These are phyloP conservation scores for Scolopax mira DNA, from an alignment of 2,113 vertebrate genomes.

Conservation along the genomic window DNA sequence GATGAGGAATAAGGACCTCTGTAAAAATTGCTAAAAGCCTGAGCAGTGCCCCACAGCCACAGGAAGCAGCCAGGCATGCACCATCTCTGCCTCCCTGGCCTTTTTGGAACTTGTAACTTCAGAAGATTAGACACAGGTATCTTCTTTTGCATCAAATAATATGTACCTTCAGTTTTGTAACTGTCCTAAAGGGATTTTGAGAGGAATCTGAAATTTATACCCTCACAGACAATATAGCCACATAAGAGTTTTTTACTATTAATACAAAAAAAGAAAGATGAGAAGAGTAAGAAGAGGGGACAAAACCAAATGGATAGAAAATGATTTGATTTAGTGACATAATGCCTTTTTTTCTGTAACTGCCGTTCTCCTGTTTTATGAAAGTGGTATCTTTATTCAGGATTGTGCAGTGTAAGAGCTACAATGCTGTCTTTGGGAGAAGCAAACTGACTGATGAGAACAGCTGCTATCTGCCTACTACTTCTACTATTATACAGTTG, in stretches of 20 bases:
- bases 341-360: not conserved
- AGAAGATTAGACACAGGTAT: not conserved
- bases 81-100: not conserved
- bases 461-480: not conserved
- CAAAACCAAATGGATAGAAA: not conserved
- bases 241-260: not conserved
- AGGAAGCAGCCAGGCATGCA: not conserved
- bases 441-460: not conserved
- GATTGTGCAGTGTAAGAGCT: not conserved
- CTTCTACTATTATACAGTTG: not conserved
- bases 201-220: not conserved
- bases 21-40: not conserved
- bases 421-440: not conserved
- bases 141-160: not conserved
- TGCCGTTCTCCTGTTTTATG: not conserved
- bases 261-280: not conserved
- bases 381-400: not conserved
- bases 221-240: not conserved
- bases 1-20: not conserved
- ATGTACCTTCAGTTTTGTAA: not conserved
- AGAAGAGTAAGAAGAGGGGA: not conserved
- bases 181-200: not conserved
- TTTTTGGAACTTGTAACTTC: not conserved
- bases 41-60: rapidly evolving
- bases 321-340: not conserved